Conservation (phyloP, 1,140 invertebrate species). For the Psix sp. region DNA sequence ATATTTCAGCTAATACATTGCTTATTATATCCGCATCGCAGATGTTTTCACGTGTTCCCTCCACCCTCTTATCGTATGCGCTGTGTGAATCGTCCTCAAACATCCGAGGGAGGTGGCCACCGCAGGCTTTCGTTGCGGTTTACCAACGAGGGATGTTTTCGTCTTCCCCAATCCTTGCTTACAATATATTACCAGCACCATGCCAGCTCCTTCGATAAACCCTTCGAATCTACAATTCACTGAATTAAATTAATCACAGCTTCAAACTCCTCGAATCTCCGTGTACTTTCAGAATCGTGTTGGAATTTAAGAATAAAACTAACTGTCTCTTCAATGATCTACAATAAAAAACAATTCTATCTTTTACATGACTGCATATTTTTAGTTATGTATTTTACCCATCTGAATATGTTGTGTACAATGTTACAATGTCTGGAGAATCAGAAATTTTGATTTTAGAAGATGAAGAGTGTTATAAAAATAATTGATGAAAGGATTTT, state of each 20-base stretch:
- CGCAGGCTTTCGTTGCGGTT: constrained; percentile 70
- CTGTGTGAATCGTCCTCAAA: constrained; percentile 44
- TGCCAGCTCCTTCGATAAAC: constrained; percentile 68
- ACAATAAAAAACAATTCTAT: no score
- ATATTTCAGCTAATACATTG: constrained; percentile 39
- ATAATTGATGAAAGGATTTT: no score
- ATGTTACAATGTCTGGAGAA: no score
- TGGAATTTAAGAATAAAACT: background rate
- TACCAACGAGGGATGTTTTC: constrained; percentile 67
- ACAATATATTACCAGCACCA: constrained; percentile 18
- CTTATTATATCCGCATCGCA: constrained; percentile 35
- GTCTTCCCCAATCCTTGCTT: constrained; percentile 67
- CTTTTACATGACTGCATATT: no score
- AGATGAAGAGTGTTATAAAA: no score
- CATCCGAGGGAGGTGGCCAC: constrained; percentile 34
- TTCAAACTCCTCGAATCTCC: constrained; percentile 46
- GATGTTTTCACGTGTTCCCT: constrained; percentile 35
- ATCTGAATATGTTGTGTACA: no score
- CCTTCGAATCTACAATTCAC: constrained; percentile 71
- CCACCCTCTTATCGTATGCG: constrained; percentile 23
- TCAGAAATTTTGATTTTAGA: no score
- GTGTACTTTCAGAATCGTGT: constrained; percentile 16
- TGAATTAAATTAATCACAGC: constrained; percentile 77
- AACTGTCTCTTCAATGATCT: no score
- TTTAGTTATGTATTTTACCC: no score